phyloP scores from a whole-genome alignment of 2,113 vertebrate species.

The Pseudorasbora parva region DNA sequence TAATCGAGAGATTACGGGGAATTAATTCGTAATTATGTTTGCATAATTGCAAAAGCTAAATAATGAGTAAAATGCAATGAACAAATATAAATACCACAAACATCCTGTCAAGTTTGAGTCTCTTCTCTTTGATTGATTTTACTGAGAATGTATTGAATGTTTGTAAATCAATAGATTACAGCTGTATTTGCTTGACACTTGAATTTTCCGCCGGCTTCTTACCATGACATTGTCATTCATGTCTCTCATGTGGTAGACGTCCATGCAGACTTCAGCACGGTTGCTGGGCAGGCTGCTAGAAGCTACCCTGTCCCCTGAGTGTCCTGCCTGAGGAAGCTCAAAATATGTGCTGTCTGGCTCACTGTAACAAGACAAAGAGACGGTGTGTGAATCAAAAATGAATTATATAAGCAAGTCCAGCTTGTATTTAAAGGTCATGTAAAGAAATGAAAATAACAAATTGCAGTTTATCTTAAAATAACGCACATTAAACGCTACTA shows the following conservation, averaged over 20 bases:
- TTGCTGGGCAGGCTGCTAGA: slow-evolving; percentile 69
- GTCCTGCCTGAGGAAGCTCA: slow-evolving; percentile 84
- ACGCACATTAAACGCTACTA: background rate
- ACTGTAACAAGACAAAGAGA: slow-evolving; percentile 67
- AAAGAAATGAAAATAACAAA: background rate
- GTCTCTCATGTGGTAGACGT: slow-evolving; percentile 87
- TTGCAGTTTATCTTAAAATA: background rate
- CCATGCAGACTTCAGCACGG: slow-evolving; percentile 83
- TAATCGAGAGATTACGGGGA: no score
- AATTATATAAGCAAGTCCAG: background rate
- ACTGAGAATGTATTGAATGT: background rate
- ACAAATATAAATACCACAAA: background rate
- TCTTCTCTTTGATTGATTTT: background rate
- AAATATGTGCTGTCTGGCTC: slow-evolving; percentile 98
- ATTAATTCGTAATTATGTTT: background rate
- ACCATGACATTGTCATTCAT: slow-evolving; percentile 90
- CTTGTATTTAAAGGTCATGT: background rate
- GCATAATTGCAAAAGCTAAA: background rate
- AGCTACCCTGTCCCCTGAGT: slow-evolving; percentile 66
- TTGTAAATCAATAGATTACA: background rate
- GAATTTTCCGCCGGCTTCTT: slow-evolving; percentile 59
- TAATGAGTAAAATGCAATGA: background rate
- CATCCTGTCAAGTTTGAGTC: no score
- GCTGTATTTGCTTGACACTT: background rate
- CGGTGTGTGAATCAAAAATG: background rate